phyloP scores from a whole-genome alignment of 1,140 invertebrate species.

The Chrysoperla carnea region DNA sequence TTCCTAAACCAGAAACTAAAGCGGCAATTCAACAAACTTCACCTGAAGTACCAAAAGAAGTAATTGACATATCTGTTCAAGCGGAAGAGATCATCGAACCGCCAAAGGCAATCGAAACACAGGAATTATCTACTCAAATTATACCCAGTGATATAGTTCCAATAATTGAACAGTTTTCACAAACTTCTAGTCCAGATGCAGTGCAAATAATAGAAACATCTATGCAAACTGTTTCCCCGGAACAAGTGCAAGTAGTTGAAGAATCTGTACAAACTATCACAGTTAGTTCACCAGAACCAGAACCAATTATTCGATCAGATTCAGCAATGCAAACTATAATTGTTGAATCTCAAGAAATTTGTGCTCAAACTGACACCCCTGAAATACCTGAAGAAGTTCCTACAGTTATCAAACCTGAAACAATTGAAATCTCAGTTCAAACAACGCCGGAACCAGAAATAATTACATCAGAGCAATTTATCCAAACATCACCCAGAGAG shows the following conservation, averaged over 20 bases:
- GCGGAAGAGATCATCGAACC: neutral
- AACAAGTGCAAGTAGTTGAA: slow-evolving; percentile 15
- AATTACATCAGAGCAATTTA: slow-evolving; percentile 12
- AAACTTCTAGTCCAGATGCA: slow-evolving; percentile 37
- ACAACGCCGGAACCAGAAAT: slow-evolving; percentile 3
- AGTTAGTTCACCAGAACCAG: slow-evolving; percentile 14
- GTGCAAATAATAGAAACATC: slow-evolving; percentile 20
- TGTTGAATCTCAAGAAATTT: slow-evolving; percentile 21
- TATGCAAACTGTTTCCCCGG: slow-evolving; percentile 22
- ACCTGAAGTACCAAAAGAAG: neutral
- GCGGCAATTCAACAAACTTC: neutral
- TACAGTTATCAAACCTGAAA: slow-evolving; percentile 15
- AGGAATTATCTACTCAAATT: neutral
- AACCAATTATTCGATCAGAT: slow-evolving; percentile 20
- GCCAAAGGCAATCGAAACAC: neutral
- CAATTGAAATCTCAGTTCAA: slow-evolving; percentile 18
- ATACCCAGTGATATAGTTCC: neutral
- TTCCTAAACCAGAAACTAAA: neutral
- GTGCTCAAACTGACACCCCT: slow-evolving; percentile 24
- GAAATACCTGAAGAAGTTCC: slow-evolving; percentile 12
- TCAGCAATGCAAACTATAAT: slow-evolving; percentile 15
- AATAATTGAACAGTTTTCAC: slow-evolving; percentile 28
- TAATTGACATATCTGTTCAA: neutral
- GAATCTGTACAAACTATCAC: slow-evolving; percentile 26
- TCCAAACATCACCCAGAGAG: slow-evolving; percentile 29